Conservation (phyloP, 2,888 invertebrate genomes). For the Apotomis capreana region DNA sequence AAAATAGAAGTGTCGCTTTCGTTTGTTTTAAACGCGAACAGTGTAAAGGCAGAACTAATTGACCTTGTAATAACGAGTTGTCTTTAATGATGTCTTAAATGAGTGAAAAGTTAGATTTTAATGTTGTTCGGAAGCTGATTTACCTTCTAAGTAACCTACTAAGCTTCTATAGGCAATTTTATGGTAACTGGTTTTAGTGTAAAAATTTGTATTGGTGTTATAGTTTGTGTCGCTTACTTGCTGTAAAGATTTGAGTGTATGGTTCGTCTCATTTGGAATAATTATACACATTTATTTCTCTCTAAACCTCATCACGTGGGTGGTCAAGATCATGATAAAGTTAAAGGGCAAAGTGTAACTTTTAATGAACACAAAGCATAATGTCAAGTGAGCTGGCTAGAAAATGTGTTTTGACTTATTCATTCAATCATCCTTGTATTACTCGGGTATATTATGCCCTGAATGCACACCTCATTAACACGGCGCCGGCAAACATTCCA, state of each 20-base stretch:
- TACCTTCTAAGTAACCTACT: constrained; percentile 8
- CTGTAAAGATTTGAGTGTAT: too few relatives aligned
- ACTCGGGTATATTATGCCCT: too few relatives aligned
- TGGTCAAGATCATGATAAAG: too few relatives aligned
- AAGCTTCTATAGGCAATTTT: constrained; percentile 6
- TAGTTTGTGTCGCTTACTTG: background rate
- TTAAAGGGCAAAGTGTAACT: too few relatives aligned
- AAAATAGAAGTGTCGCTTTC: constrained; percentile 31
- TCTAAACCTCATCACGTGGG: too few relatives aligned
- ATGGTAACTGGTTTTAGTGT: background rate
- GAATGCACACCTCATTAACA: too few relatives aligned
- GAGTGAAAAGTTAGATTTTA: constrained; percentile 10
- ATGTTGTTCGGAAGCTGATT: constrained; percentile 9
- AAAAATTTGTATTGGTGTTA: background rate
- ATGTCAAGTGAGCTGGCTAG: too few relatives aligned
- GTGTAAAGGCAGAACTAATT: constrained; percentile 16
- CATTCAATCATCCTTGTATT: too few relatives aligned
- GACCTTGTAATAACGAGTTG: constrained; percentile 26
- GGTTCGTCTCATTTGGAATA: too few relatives aligned
- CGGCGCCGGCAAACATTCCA: background rate
- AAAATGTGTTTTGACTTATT: too few relatives aligned
- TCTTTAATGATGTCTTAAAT: background rate
- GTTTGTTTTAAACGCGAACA: constrained; percentile 28
- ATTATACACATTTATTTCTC: too few relatives aligned
- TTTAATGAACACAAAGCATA: too few relatives aligned